A percentile compares a stretch with the other conserved stretches of the same genome.
Evolutionary conservation across 2,888 invertebrate species (phyloP).

Genomic region (Diarsia mendica): DNA sequence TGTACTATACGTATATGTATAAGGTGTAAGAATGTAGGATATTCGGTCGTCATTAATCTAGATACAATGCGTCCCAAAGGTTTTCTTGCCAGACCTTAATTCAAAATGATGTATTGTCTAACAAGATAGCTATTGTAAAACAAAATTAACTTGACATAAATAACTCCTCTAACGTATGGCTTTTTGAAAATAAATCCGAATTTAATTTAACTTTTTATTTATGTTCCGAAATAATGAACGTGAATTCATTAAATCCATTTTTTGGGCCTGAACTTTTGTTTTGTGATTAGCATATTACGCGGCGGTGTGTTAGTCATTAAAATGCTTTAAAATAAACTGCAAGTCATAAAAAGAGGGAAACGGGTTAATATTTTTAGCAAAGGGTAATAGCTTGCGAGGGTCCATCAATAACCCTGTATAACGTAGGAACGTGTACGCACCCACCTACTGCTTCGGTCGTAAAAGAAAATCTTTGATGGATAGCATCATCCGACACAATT

Average conservation of each 20-base stretch:
- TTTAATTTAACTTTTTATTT: conserved; percentile 40
- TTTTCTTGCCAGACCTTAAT: conserved; percentile 57
- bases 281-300: conserved; percentile 64
- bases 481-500: conserved; percentile 67
- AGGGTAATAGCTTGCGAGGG: conserved; percentile 61
- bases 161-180: conserved; percentile 21
- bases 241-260: conserved; percentile 59
- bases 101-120: conserved; percentile 63
- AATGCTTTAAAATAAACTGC: conserved; percentile 65
- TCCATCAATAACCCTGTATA: conserved; percentile 70
- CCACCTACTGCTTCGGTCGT: conserved; percentile 62
- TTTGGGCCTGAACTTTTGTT: conserved; percentile 60
- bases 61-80: conserved; percentile 58
- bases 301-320: conserved; percentile 58
- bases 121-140: conserved; percentile 46
- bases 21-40: conserved; percentile 43
- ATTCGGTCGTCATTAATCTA: conserved; percentile 59
- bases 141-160: conserved; percentile 41
- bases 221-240: conserved; percentile 46
- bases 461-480: conserved; percentile 76
- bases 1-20: conserved; percentile 11
- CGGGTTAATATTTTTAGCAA: conserved; percentile 62
- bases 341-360: conserved; percentile 67
- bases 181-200: conserved; percentile 26
- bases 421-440: conserved; percentile 61